Evolutionary conservation across 2,113 vertebrate genomes (phyloP), one percentile per base, ranked within the genome.

Genomic region (Ochotona princeps): DNA sequence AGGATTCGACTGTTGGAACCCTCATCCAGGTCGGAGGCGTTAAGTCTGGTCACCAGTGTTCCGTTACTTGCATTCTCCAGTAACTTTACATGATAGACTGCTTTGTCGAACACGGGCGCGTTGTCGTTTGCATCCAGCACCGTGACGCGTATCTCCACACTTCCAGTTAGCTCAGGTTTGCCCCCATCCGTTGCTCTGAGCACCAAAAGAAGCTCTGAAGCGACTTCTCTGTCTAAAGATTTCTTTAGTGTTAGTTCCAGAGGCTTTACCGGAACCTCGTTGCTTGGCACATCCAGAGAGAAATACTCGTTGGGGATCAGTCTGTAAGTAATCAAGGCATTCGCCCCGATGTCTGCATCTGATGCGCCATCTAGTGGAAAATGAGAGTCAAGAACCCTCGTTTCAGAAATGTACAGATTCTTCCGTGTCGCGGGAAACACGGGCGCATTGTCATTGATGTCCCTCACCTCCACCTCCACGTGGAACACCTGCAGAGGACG

Each of bases 371-470:
- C 98, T 89, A 98, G 81, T 7, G 96, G 83, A 83, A 98, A 98
- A 3, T 54, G 95, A 3, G 97, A 97, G 1, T 97, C 98, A 23
- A 90, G 88, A 1, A 93, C 17, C 5, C 91, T 97, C 0, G 87
- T 26, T 95, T 98, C 98, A 1, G 92, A 96, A 44, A 98, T 97
- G 69, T 93, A 94, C 6, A 98, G 86, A 17, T 84, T 95, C 38
- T 96, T 91, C 28, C 94, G 75, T 60, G 23, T 85, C 0, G 3
- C 92, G 15, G 96, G 81, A 18, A 96, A 98, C 81, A 96, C 23
- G 0, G 98, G 98, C 0, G 97, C 89, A 35, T 98, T 98, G 61
- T 99, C 98, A 32, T 99, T 99, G 54, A 99, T 92, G 76, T 99
- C 98, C 32, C 96, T 85, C 28, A 99, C 98, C 23, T 98, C 98